Evolutionary conservation across 2,113 vertebrate genomes (phyloP).

Genomic region (Gorsachius goisagi): DNA sequence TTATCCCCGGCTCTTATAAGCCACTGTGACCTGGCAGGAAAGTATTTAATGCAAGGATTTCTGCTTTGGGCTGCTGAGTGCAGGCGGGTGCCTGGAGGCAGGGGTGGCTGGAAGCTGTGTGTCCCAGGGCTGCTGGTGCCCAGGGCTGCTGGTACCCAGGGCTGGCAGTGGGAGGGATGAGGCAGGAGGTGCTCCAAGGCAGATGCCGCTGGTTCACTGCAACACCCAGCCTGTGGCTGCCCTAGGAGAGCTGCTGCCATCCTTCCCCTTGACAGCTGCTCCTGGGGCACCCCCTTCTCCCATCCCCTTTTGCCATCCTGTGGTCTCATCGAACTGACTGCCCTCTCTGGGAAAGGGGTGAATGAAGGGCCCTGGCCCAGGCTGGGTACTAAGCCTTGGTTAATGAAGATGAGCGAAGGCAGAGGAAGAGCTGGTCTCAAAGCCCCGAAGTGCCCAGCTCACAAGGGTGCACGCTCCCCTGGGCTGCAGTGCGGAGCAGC

Average conservation of each 20-base stretch:
- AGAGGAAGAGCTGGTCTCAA: not conserved
- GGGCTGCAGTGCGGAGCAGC: not conserved
- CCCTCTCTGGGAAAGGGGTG: not conserved
- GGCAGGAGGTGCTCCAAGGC: not conserved
- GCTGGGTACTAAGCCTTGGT: not conserved
- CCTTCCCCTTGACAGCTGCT: not conserved
- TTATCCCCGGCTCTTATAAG: accelerated
- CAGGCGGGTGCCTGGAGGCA: accelerated
- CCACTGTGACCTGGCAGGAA: not conserved
- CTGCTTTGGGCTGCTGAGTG: not conserved
- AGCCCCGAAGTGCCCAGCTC: not conserved
- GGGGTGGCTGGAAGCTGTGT: not conserved
- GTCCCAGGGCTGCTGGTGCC: not conserved
- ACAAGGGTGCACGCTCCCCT: accelerated
- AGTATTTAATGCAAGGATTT: not conserved
- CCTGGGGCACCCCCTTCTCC: not conserved
- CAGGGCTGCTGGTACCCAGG: not conserved
- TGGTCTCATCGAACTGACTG: not conserved
- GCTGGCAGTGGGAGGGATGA: accelerated
- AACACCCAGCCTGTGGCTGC: not conserved
- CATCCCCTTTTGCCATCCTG: not conserved
- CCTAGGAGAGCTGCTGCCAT: not conserved
- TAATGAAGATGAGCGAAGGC: not conserved
- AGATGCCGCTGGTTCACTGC: not conserved
- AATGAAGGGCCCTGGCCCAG: not conserved